Conservation (phyloP, 2,113 vertebrate species). For the Arvicanthis niloticus region DNA sequence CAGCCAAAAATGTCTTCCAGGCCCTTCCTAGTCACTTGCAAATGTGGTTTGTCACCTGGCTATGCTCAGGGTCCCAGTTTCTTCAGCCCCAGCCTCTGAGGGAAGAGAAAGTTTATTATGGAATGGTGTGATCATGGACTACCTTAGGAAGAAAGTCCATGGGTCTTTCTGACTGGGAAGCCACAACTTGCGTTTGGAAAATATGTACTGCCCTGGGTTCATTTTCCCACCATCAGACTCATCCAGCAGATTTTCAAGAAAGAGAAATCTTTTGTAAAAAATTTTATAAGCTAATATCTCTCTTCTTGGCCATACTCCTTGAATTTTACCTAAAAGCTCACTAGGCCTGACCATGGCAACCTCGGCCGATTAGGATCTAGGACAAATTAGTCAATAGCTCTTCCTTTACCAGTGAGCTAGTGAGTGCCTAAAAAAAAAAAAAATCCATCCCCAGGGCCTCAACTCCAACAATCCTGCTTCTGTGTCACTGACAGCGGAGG, state of each 20-base stretch:
- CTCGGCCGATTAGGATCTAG: background rate
- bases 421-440: background rate
- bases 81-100: background rate
- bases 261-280: background rate
- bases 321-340: constrained; percentile 7
- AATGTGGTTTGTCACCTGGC: background rate
- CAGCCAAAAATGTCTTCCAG: constrained; percentile 61
- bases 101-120: background rate
- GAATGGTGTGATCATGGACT: background rate
- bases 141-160: constrained; percentile 52
- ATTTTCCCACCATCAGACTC: background rate
- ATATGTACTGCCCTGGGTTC: background rate
- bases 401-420: background rate
- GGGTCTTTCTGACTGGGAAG: constrained; percentile 44
- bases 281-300: background rate
- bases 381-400: constrained; percentile 13
- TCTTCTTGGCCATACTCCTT: background rate
- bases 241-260: background rate
- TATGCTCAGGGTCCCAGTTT: too few species aligned
- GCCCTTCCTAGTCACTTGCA: background rate
- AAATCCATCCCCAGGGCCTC: background rate
- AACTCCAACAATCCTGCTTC: background rate
- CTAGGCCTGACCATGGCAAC: background rate
- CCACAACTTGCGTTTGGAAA: constrained; percentile 43
- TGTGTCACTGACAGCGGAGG: background rate